phyloP scores from a whole-genome alignment of 2,888 invertebrate species.

The Cosmopolites sordidus region DNA sequence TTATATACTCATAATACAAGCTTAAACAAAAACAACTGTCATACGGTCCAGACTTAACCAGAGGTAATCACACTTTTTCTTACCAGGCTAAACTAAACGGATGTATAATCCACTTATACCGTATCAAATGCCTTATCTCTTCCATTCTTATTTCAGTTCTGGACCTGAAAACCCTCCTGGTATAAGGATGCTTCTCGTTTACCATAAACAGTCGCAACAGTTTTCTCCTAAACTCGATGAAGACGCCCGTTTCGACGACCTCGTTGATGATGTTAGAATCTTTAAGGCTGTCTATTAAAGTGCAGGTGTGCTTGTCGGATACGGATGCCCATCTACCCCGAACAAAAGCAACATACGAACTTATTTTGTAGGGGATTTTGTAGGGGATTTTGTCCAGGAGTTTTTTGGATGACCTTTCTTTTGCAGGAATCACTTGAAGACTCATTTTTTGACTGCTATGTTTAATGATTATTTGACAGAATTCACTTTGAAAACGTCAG shows the following conservation, averaged over 20 bases:
- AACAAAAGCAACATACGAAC: neutral
- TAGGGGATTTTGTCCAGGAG: no score
- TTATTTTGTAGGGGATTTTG: neutral
- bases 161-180: slow-evolving; percentile 12
- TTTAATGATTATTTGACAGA: no score
- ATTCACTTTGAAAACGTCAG: no score
- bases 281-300: slow-evolving; percentile 3
- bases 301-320: slow-evolving; percentile 4
- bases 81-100: slow-evolving; percentile 19
- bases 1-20: slow-evolving; percentile 12
- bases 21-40: slow-evolving; percentile 3
- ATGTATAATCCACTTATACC: slow-evolving; percentile 12
- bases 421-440: no score
- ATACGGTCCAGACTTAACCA: no score
- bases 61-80: no score
- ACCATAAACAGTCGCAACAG: slow-evolving; percentile 11
- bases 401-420: no score
- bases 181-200: slow-evolving; percentile 14
- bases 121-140: slow-evolving; percentile 15
- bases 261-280: slow-evolving; percentile 6
- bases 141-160: slow-evolving; percentile 12
- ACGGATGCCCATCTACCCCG: slow-evolving; percentile 7
- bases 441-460: no score
- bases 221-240: slow-evolving; percentile 12
- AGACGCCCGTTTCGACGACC: slow-evolving; percentile 13